phyloP scores from a whole-genome alignment of 2,888 invertebrate genomes.

The Acronicta alni region DNA sequence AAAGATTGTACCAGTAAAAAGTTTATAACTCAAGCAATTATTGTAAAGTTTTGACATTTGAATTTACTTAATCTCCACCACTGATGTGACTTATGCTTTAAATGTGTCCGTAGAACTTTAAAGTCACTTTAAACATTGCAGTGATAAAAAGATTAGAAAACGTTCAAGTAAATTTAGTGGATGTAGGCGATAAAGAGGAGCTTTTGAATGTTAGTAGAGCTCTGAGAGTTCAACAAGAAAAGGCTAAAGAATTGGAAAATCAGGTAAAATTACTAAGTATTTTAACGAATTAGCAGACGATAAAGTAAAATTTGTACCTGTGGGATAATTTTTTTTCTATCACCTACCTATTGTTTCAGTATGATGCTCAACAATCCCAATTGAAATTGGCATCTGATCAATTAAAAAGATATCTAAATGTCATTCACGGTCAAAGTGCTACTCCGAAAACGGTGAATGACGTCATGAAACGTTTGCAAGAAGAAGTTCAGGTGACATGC shows the following conservation, averaged over 20 bases:
- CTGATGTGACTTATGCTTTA: conserved; percentile 28
- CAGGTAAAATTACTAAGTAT: conserved; percentile 69
- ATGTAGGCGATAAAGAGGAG: conserved; percentile 91
- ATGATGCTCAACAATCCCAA: conserved; percentile 82
- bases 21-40: conserved; percentile 55
- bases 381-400: conserved; percentile 87
- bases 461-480: conserved; percentile 92
- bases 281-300: not conserved
- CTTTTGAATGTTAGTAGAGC: conserved; percentile 88
- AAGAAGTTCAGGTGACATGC: conserved; percentile 91
- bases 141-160: conserved; percentile 87
- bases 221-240: conserved; percentile 87
- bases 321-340: not conserved
- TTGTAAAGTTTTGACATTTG: conserved; percentile 55
- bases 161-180: conserved; percentile 90
- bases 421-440: conserved; percentile 85
- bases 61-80: conserved; percentile 40
- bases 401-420: conserved; percentile 91
- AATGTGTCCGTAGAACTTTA: conserved; percentile 22
- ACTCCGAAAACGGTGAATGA: conserved; percentile 89
- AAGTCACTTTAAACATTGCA: conserved; percentile 61
- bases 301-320: too few species aligned
- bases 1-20: conserved; percentile 40
- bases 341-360: conserved; percentile 68
- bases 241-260: conserved; percentile 81